phyloP scores from a whole-genome alignment of 2,888 invertebrate species.

The Sarcophaga subvicina region DNA sequence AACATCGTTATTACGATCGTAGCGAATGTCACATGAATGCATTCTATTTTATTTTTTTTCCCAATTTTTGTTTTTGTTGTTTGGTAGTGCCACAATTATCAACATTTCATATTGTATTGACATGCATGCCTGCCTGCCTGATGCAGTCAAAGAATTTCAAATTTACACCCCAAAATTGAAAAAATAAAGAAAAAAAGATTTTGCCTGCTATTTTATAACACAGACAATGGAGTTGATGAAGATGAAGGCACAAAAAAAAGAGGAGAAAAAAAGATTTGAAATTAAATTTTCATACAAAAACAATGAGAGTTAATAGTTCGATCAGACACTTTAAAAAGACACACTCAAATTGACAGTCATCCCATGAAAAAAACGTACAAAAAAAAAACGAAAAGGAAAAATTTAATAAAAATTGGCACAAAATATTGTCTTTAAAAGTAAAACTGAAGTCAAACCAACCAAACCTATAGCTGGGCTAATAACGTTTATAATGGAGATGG shows the following conservation, averaged over 20 bases:
- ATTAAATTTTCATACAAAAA: constrained; percentile 33
- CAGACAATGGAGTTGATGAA: constrained; percentile 52
- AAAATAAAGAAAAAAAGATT: constrained; percentile 37
- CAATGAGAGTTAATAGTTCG: constrained; percentile 68
- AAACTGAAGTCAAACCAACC: constrained; percentile 9
- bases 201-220: constrained; percentile 49
- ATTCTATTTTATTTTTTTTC: constrained; percentile 42
- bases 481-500: neutral
- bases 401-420: constrained; percentile 50
- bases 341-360: constrained; percentile 69
- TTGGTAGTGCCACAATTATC: constrained; percentile 55
- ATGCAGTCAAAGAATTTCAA: constrained; percentile 57
- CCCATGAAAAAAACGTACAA: constrained; percentile 58
- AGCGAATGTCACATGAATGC: constrained; percentile 64
- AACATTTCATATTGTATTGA: constrained; percentile 62
- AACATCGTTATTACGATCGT: neutral
- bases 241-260: constrained; percentile 42
- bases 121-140: constrained; percentile 50
- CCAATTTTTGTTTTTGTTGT: constrained; percentile 2
- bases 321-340: constrained; percentile 68
- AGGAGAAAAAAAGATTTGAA: neutral
- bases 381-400: constrained; percentile 32
- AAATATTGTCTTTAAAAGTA: constrained; percentile 50
- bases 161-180: constrained; percentile 66
- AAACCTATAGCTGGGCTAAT: constrained; percentile 16